Base-by-base conservation (phyloP, 2,113 vertebrate genomes). In the Anolis sagrei region DNA sequence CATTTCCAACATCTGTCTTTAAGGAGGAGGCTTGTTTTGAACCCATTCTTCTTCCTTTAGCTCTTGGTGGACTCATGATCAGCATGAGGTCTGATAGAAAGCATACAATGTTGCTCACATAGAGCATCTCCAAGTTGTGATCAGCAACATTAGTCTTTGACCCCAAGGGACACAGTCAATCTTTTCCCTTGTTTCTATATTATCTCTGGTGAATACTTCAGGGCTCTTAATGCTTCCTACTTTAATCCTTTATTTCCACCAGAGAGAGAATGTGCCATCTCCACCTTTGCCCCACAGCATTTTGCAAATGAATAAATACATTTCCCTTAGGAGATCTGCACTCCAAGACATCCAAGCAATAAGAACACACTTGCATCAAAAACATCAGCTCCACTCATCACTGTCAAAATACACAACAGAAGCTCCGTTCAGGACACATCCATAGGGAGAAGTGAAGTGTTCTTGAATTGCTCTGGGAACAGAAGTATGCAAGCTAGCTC, bases 241-340 rank as follows among this genome's bases (percentile, higher is more conserved):
- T 58, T 58, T 4, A 58, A 14, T 58, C 54, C 54, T 58, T 58
- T 18, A 49, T 18, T 85, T 79, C 76, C 29, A 73, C 27, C 4
- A 6, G 29, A 73, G 10, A 5, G n/a, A 62, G 27, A 85, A 73
- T 23, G 21, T 49, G 21, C 27, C 51, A 36, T 68, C 23, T 36
- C 64, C 66, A n/a, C 58, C 74, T 68, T 84, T 32, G 32, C 62
- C 25, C 8, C 64, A 19, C 36, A 9, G 18, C 23, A 69, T 18
- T 77, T 77, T 84, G 51, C 25, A 77, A 84, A 76, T 66, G 49
- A 66, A 64, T 68, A 51, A 81, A 79, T 23, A 58, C 32, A 58
- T 61, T 34, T 29, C 61, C 61, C 64, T 34, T 29, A 51, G 62
- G 61, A 29, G 36, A 27, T 58, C 48, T 70, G 27, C 25, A 58